A percentile compares a stretch with the other conserved stretches of the same genome.
These are phyloP conservation scores for Todiramphus chloris DNA, from an alignment of 2,113 vertebrate genomes.

Conservation along the genomic window DNA sequence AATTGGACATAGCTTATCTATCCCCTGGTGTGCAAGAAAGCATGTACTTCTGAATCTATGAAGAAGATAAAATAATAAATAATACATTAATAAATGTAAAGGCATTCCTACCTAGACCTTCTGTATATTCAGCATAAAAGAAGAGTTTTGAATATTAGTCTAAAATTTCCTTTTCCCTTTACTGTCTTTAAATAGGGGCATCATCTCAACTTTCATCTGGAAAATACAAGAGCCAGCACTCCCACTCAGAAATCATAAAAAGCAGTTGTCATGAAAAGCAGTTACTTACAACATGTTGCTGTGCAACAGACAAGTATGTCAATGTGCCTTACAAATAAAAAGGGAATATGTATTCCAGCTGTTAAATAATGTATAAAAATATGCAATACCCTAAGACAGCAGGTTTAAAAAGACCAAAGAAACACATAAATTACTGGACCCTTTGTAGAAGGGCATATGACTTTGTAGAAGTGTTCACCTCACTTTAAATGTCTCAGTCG, in stretches of 20 bases:
- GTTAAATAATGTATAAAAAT: background rate
- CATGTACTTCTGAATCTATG: background rate
- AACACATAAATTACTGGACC: background rate
- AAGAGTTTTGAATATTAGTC: background rate
- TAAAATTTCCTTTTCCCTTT: background rate
- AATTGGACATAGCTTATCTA: background rate
- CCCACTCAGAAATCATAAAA: constrained; percentile 43
- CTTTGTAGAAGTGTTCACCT: background rate
- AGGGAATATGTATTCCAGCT: constrained; percentile 25
- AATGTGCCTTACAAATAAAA: constrained; percentile 23
- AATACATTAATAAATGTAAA: background rate
- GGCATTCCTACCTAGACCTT: background rate
- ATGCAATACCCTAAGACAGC: background rate
- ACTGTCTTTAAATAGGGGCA: background rate
- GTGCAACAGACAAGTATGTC: constrained; percentile 28
- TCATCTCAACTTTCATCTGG: constrained; percentile 21
- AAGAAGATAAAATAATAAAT: background rate
- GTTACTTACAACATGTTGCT: constrained; percentile 15
- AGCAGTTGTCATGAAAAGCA: constrained; percentile 15
- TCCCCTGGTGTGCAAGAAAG: background rate
- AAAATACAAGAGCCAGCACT: constrained; percentile 33
- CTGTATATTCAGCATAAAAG: background rate
- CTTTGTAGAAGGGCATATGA: background rate
- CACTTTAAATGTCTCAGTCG: background rate
- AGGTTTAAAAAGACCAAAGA: background rate